Conservation (phyloP, 2,113 vertebrate species). For the Noturus placidus region DNA sequence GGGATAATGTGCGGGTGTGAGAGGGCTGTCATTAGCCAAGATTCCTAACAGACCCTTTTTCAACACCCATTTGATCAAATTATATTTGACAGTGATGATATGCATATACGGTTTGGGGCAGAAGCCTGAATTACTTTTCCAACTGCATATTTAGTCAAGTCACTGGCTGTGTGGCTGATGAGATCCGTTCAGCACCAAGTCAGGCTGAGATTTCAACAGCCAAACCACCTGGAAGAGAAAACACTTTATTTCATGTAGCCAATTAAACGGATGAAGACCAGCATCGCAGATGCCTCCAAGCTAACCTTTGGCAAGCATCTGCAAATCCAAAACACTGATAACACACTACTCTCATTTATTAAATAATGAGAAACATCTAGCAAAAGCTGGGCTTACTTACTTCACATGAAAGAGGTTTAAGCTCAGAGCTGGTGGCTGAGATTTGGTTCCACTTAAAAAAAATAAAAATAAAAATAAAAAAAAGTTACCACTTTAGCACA, state of each 20-base stretch:
- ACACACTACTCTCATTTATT: slow-evolving; percentile 46
- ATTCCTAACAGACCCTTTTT: slow-evolving; percentile 23
- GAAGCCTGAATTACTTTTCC: slow-evolving; percentile 40
- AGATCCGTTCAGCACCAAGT: slow-evolving; percentile 22
- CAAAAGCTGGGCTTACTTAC: slow-evolving; percentile 1
- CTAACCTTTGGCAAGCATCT: slow-evolving; percentile 32
- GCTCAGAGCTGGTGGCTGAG: background rate
- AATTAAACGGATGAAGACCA: slow-evolving; percentile 38
- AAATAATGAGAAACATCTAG: slow-evolving; percentile 31
- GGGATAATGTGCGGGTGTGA: background rate
- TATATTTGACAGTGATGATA: slow-evolving; percentile 41
- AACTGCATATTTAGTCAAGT: slow-evolving; percentile 35
- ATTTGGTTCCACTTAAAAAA: background rate
- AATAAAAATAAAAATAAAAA: background rate
- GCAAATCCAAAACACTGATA: slow-evolving; percentile 28
- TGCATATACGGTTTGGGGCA: slow-evolving; percentile 5
- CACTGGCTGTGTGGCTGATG: slow-evolving; percentile 1
- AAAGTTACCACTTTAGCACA: background rate
- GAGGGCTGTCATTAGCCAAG: slow-evolving; percentile 24
- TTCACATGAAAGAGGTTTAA: background rate
- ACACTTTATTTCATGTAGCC: slow-evolving; percentile 43
- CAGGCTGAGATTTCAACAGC: slow-evolving; percentile 24
- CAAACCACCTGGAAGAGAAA: slow-evolving; percentile 50
- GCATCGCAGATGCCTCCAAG: slow-evolving; percentile 40
- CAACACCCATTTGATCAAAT: slow-evolving; percentile 40